A percentile compares a stretch with the other conserved stretches of the same genome.
These are phyloP conservation scores for Mellivora capensis DNA, from an alignment of 2,113 vertebrate species.

Conservation along the genomic window DNA sequence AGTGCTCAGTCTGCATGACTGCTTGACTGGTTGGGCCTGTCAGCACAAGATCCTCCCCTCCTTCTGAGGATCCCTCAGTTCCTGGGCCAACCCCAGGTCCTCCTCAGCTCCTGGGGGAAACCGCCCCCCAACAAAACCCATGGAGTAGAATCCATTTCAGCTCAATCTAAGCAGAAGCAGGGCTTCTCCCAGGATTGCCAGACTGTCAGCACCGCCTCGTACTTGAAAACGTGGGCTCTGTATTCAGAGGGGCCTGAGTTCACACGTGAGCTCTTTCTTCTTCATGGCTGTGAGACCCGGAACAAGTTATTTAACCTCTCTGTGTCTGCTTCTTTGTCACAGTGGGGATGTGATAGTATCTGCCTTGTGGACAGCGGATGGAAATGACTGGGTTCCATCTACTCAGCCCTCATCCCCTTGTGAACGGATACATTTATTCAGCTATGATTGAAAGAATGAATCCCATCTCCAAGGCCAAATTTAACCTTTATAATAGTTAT, in stretches of 20 bases:
- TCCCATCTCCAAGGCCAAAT: neutral
- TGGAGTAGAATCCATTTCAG: neutral
- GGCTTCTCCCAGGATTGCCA: neutral
- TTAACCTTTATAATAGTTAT: slow-evolving; percentile 36
- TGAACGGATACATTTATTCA: neutral
- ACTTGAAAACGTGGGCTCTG: neutral
- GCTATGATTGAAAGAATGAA: neutral
- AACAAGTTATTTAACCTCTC: neutral
- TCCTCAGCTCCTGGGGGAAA: neutral
- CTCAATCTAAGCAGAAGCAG: neutral
- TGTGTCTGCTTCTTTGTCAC: neutral
- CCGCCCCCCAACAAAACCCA: neutral
- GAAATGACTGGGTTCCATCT: neutral
- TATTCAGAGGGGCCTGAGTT: neutral
- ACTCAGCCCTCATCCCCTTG: neutral
- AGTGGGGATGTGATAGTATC: neutral
- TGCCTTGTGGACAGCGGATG: neutral
- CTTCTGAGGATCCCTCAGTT: neutral
- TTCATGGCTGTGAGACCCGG: neutral
- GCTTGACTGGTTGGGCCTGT: neutral
- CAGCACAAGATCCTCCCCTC: neutral
- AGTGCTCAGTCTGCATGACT: neutral
- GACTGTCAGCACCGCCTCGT: neutral
- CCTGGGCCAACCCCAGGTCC: neutral
- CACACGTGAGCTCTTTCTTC: neutral